These are phyloP conservation scores for Trialeurodes vaporariorum DNA, from an alignment of 1,140 invertebrate species.

Conservation along the genomic window DNA sequence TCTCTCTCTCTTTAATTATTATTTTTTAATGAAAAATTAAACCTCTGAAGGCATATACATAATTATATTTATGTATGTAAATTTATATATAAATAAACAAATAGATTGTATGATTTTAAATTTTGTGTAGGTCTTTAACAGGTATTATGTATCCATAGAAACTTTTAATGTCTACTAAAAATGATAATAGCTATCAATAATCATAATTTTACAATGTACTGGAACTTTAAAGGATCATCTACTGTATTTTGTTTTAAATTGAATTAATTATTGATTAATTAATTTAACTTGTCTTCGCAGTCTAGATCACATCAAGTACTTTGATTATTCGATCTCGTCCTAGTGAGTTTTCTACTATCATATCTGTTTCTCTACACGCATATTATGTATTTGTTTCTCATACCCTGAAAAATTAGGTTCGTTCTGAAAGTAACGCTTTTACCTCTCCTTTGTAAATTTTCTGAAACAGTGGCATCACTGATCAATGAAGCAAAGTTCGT, in stretches of 20 bases:
- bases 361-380: background rate
- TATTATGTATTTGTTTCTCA: background rate
- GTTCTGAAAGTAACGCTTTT: too few relatives aligned
- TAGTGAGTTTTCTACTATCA: background rate
- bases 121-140: background rate
- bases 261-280: background rate
- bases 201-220: background rate
- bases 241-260: background rate
- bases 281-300: too few relatives aligned
- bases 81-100: background rate
- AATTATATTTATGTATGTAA: background rate
- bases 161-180: conserved; percentile 1
- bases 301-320: background rate
- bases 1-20: background rate
- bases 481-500: too few relatives aligned
- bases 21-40: background rate
- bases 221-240: background rate
- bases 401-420: too few relatives aligned
- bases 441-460: too few relatives aligned
- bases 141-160: background rate
- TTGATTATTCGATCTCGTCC: background rate
- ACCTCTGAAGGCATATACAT: background rate
- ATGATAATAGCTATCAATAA: background rate
- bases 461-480: too few relatives aligned
- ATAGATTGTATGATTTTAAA: conserved; percentile 1